phyloP scores from a whole-genome alignment of 2,888 invertebrate species.

The Alcis repandata region DNA sequence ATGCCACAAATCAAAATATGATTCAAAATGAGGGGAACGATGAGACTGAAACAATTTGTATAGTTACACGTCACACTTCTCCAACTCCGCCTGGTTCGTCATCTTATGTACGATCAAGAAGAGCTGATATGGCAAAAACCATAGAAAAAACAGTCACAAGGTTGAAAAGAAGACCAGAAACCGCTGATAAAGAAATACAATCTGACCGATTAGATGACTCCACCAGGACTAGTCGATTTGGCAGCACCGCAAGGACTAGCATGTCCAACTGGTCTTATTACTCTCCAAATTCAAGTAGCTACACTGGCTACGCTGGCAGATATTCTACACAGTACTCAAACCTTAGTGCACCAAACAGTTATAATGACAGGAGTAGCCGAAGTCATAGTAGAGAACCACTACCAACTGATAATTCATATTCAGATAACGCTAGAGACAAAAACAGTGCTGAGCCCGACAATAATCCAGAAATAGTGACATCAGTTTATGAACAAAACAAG shows the following conservation, averaged over 20 bases:
- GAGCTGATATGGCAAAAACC: conserved; percentile 91
- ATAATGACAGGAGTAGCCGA: conserved; percentile 72
- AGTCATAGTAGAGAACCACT: conserved; percentile 75
- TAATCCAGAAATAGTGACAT: conserved; percentile 61
- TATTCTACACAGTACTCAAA: conserved; percentile 80
- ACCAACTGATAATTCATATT: conserved; percentile 61
- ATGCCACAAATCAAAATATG: background rate
- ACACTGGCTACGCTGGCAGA: conserved; percentile 81
- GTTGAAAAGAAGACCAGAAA: conserved; percentile 84
- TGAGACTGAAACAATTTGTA: conserved; percentile 83
- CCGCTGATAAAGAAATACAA: conserved; percentile 90
- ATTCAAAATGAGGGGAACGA: conserved; percentile 48
- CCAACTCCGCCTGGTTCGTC: conserved; percentile 91
- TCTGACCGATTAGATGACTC: conserved; percentile 91
- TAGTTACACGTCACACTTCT: conserved; percentile 92
- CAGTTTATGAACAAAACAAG: conserved; percentile 73
- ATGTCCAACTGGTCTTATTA: conserved; percentile 89
- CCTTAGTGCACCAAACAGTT: conserved; percentile 62
- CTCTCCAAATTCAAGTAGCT: conserved; percentile 75
- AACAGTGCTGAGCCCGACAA: conserved; percentile 52
- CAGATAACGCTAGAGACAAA: conserved; percentile 60
- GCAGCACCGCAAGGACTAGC: conserved; percentile 85
- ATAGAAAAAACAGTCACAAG: conserved; percentile 90
- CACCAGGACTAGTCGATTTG: conserved; percentile 88
- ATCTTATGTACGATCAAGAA: conserved; percentile 87